phyloP scores from a whole-genome alignment of 2,888 invertebrate genomes.

The Epirrhoe alternata region DNA sequence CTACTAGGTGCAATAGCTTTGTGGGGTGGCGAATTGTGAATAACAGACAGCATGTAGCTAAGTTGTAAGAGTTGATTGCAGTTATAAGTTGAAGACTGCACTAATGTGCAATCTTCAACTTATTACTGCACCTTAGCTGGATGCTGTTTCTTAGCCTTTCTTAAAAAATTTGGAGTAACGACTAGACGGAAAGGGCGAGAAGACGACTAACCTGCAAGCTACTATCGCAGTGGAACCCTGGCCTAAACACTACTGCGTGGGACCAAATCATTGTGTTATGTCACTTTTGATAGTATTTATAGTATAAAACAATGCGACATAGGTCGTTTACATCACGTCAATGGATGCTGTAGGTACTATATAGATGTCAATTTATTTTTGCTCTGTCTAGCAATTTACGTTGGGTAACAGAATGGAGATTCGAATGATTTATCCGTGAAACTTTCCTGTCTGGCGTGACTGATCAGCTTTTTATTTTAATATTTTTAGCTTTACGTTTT shows the following conservation, averaged over 20 bases:
- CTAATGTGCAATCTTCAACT: too few species aligned
- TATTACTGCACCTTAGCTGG: neutral
- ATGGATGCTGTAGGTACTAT: constrained; percentile 28
- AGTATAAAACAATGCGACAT: constrained; percentile 36
- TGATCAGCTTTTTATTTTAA: neutral
- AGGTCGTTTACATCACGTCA: constrained; percentile 38
- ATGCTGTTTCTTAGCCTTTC: neutral
- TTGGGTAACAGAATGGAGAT: neutral
- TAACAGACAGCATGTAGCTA: too few species aligned
- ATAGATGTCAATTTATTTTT: constrained; percentile 26
- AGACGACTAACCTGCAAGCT: neutral
- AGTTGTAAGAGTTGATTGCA: too few species aligned
- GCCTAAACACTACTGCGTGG: constrained; percentile 15
- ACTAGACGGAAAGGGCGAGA: neutral
- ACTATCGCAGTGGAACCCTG: neutral
- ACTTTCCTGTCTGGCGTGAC: neutral
- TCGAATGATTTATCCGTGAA: neutral
- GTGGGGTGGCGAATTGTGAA: too few species aligned
- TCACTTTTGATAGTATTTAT: constrained; percentile 40
- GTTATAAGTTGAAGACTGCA: too few species aligned
- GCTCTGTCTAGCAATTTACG: constrained; percentile 17
- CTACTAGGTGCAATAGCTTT: too few species aligned
- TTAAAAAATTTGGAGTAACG: neutral
- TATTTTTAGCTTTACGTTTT: too few species aligned
- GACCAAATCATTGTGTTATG: constrained; percentile 29